phyloP scores from a whole-genome alignment of 2,888 invertebrate species.

The Microdon myrmicae region DNA sequence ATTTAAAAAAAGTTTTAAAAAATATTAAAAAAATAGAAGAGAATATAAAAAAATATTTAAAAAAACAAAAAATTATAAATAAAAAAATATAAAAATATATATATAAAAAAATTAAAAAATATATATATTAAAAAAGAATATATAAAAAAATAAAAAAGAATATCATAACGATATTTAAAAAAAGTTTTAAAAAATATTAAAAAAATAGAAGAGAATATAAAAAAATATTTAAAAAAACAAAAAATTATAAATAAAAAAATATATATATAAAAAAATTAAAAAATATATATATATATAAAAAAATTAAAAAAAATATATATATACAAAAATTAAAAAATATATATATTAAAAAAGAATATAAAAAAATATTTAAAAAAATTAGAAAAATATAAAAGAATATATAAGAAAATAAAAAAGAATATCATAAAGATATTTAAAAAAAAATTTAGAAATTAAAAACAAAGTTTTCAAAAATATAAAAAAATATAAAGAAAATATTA shows the following conservation, averaged over 20 bases:
- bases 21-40: neutral
- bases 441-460: neutral
- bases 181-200: neutral
- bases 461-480: no score
- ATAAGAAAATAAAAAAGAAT: slow-evolving; percentile 1
- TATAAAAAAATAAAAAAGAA: neutral
- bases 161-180: neutral
- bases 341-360: slow-evolving; percentile 10
- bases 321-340: neutral
- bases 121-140: neutral
- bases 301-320: slow-evolving; percentile 1
- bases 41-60: neutral
- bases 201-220: neutral
- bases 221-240: no score
- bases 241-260: no score
- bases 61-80: neutral
- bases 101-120: no score
- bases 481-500: no score
- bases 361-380: no score
- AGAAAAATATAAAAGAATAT: no score
- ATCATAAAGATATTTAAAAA: slow-evolving; percentile 6
- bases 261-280: no score
- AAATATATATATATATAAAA: no score
- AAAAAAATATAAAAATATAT: neutral
- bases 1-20: neutral